These are phyloP conservation scores for Fragum fragum DNA, from an alignment of 2,888 invertebrate species.

Conservation along the genomic window DNA sequence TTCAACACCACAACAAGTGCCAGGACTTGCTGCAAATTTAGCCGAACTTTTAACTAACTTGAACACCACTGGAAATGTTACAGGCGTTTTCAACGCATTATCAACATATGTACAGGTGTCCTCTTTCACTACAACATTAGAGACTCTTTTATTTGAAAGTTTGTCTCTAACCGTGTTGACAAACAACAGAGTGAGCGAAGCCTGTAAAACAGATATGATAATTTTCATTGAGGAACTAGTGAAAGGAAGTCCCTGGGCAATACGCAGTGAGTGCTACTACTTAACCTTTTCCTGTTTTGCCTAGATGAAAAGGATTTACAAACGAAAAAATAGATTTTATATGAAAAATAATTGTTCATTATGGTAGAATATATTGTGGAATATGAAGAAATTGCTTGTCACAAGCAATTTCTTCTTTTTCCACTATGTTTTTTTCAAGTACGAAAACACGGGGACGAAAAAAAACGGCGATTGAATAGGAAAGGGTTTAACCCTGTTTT, in stretches of 20 bases:
- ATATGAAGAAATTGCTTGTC: too few relatives aligned
- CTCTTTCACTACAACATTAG: background rate
- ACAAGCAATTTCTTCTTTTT: too few relatives aligned
- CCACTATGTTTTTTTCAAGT: too few relatives aligned
- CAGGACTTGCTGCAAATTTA: background rate
- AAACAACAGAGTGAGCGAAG: background rate
- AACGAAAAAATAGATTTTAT: too few relatives aligned
- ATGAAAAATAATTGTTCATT: too few relatives aligned
- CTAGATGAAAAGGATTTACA: too few relatives aligned
- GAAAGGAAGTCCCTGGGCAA: slow-evolving; percentile 11
- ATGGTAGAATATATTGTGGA: too few relatives aligned
- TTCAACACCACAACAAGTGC: too few relatives aligned
- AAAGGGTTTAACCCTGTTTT: too few relatives aligned
- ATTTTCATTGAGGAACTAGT: background rate
- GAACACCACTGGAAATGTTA: slow-evolving; percentile 9
- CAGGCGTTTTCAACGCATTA: background rate
- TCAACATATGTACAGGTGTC: background rate
- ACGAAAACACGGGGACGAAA: too few relatives aligned
- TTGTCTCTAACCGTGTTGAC: background rate
- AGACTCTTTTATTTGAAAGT: background rate
- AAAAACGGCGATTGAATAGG: too few relatives aligned
- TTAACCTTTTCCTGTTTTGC: too few relatives aligned
- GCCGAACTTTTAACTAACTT: background rate
- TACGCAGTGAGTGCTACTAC: slow-evolving; percentile 30
- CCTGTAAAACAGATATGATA: slow-evolving; percentile 16